Evolutionary conservation across 2,888 invertebrate genomes (phyloP).

Genomic region (Parnassius apollo): DNA sequence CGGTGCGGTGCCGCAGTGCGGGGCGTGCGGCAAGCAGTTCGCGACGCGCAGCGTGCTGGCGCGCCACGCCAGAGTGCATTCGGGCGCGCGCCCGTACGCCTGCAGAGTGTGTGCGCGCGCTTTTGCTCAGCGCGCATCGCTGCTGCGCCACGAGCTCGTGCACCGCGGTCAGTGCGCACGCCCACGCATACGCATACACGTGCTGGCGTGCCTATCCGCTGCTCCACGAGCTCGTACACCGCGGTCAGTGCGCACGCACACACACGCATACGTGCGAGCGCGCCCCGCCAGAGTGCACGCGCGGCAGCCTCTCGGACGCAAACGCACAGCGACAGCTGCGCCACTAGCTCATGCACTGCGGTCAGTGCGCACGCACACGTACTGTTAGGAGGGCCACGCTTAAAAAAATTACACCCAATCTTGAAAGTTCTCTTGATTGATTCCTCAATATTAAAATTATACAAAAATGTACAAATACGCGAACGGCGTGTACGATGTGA

Average conservation of each 20-base stretch:
- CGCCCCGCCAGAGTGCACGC: constrained; percentile 81
- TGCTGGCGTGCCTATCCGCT: neutral
- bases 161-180: constrained; percentile 42
- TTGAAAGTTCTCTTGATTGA: too few relatives aligned
- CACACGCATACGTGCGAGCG: constrained; percentile 83
- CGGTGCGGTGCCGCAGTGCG: constrained; percentile 52
- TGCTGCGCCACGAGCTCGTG: constrained; percentile 81
- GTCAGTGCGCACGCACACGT: constrained; percentile 31
- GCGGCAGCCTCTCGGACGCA: too few relatives aligned
- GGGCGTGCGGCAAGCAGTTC: constrained; percentile 84
- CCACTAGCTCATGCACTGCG: constrained; percentile 74
- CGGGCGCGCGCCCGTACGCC: constrained; percentile 73
- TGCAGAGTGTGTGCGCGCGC: constrained; percentile 55
- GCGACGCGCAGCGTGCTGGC: constrained; percentile 84
- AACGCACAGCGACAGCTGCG: constrained; percentile 79
- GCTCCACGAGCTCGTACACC: too few relatives aligned
- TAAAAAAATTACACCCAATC: too few relatives aligned
- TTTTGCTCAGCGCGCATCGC: constrained; percentile 88
- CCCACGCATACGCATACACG: neutral
- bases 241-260: constrained; percentile 51
- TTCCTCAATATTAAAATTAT: too few relatives aligned
- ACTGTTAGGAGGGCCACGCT: too few relatives aligned
- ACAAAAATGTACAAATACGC: too few relatives aligned
- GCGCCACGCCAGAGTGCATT: constrained; percentile 86
- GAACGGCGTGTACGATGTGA: too few relatives aligned